These are phyloP conservation scores for Onychomys leucogaster DNA, from an alignment of 2,797 vertebrate species.

Conservation along the genomic window DNA sequence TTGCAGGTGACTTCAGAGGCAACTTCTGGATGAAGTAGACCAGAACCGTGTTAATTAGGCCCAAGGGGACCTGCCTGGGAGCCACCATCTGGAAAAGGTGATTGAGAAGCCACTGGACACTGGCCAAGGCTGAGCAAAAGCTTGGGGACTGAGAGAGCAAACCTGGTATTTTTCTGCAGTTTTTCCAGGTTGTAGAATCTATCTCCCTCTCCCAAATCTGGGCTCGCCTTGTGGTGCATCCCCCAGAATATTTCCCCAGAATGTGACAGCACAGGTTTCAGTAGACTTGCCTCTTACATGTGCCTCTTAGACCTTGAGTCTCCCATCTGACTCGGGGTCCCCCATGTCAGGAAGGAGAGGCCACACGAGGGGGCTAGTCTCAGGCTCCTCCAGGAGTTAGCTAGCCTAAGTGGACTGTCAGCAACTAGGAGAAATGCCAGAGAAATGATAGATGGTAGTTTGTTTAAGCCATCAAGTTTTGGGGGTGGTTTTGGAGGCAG, in stretches of 20 bases:
- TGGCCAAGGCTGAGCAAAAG: neutral
- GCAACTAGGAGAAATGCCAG: accelerated
- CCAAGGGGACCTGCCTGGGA: neutral
- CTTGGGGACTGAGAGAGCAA: accelerated
- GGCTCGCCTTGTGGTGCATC: neutral
- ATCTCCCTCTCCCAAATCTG: too few relatives aligned
- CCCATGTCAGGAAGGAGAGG: accelerated
- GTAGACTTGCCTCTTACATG: accelerated
- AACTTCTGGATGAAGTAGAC: neutral
- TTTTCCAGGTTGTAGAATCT: accelerated
- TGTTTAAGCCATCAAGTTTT: neutral
- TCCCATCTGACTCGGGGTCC: neutral
- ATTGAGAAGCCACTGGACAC: accelerated
- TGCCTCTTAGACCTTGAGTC: neutral
- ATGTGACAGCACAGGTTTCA: too few relatives aligned
- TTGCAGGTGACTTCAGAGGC: neutral
- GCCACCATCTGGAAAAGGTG: slow-evolving; percentile 11
- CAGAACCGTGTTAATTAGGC: neutral
- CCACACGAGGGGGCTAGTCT: neutral
- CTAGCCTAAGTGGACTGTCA: too few relatives aligned
- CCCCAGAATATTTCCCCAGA: neutral
- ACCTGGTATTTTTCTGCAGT: accelerated
- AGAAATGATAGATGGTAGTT: accelerated
- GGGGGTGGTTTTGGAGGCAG: neutral
- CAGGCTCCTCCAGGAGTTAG: neutral